Conservation (phyloP, 2,113 vertebrate species). For the Noturus placidus region DNA sequence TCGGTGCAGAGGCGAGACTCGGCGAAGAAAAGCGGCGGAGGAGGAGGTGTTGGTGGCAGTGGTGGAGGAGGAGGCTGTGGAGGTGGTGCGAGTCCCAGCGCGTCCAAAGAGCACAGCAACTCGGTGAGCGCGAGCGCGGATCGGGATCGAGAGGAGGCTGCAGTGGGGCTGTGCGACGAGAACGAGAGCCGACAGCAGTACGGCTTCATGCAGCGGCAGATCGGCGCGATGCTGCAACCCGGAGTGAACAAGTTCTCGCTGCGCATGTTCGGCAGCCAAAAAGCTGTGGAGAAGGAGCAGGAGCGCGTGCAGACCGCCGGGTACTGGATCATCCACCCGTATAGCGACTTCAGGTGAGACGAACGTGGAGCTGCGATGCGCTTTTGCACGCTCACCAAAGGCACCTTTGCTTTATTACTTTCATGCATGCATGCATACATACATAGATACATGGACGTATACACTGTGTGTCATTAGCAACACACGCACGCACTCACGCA, state of each 20-base stretch:
- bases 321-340: slow-evolving; percentile 99
- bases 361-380: slow-evolving; percentile 48
- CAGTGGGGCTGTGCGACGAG: slow-evolving; percentile 81
- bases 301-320: slow-evolving; percentile 97
- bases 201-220: slow-evolving; percentile 95
- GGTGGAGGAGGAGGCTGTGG: slow-evolving; percentile 21
- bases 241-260: slow-evolving; percentile 99
- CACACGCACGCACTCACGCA: slow-evolving; percentile 20
- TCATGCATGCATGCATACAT: slow-evolving; percentile 23
- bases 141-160: slow-evolving; percentile 84
- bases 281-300: slow-evolving; percentile 98
- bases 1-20: slow-evolving; percentile 78
- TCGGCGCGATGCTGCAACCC: slow-evolving; percentile 96
- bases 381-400: slow-evolving; percentile 44
- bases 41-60: slow-evolving; percentile 49
- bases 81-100: slow-evolving; percentile 66
- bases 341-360: slow-evolving; percentile 98
- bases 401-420: slow-evolving; percentile 61
- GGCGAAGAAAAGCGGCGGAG: slow-evolving; percentile 72
- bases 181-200: slow-evolving; percentile 80
- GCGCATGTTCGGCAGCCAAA: slow-evolving; percentile 98
- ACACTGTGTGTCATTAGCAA: background rate
- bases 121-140: slow-evolving; percentile 87
- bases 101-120: slow-evolving; percentile 87
- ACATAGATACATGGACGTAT: slow-evolving; percentile 40